These are phyloP conservation scores for Erpobdella octoculata DNA, from an alignment of 2,888 invertebrate species.

Conservation along the genomic window DNA sequence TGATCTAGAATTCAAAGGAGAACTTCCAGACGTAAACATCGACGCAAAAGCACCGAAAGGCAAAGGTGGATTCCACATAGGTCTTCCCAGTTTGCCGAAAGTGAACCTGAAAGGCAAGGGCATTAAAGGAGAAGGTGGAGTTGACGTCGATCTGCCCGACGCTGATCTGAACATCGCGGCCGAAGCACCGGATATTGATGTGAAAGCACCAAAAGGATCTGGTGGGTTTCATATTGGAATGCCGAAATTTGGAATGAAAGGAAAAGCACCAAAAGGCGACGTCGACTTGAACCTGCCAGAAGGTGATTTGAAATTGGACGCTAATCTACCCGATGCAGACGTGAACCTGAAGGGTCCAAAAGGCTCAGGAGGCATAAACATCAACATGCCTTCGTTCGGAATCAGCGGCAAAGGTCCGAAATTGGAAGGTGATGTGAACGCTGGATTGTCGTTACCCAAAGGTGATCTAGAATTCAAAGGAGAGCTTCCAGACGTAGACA, in stretches of 20 bases:
- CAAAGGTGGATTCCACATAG: conserved; percentile 16
- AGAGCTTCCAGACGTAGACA: conserved; percentile 18
- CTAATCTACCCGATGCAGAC: conserved; percentile 9
- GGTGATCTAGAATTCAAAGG: conserved; percentile 1
- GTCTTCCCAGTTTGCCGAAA: conserved; percentile 20
- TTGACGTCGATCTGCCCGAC: conserved; percentile 26
- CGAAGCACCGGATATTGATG: conserved; percentile 16
- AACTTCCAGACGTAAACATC: conserved; percentile 11
- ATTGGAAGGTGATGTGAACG: conserved; percentile 21
- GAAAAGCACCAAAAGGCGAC: conserved; percentile 20
- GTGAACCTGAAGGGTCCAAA: conserved; percentile 16
- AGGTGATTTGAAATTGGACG: no score
- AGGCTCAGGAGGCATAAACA: conserved; percentile 1
- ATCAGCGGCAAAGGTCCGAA: conserved; percentile 24
- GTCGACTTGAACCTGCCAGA: conserved; percentile 20
- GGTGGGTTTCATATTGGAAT: conserved; percentile 25
- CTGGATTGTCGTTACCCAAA: no score
- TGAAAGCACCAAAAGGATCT: conserved; percentile 20
- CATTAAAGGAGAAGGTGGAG: conserved; percentile 22
- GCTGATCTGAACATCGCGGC: conserved; percentile 9
- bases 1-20: background rate
- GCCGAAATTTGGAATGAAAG: conserved; percentile 26
- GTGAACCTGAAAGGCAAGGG: conserved; percentile 25
- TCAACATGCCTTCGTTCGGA: conserved; percentile 21
- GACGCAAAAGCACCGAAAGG: conserved; percentile 5